Conservation (phyloP, 2,888 invertebrate genomes). For the Ectemnius continuus region DNA sequence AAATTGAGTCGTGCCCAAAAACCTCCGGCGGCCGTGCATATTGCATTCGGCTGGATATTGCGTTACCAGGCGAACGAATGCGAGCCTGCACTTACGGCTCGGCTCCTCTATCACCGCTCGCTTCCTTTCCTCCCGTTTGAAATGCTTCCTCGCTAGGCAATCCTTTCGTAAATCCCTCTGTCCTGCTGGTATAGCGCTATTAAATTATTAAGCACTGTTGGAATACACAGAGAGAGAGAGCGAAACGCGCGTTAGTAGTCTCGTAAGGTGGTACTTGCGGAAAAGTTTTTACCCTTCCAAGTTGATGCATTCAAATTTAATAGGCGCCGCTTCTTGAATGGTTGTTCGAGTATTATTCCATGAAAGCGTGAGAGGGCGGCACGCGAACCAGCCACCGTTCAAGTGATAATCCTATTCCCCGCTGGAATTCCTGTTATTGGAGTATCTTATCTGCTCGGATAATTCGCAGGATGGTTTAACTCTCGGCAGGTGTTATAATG, state of each 20-base stretch:
- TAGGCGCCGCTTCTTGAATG: no score
- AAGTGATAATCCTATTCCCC: no score
- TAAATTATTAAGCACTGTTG: not conserved
- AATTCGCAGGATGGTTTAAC: not conserved
- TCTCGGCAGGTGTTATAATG: not conserved
- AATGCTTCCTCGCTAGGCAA: not conserved
- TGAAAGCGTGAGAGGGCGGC: no score
- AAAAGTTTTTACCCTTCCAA: no score
- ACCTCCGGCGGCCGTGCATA: slow-evolving; percentile 33
- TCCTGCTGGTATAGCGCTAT: not conserved
- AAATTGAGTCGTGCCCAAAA: slow-evolving; percentile 47
- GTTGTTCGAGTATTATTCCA: no score
- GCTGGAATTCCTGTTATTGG: not conserved
- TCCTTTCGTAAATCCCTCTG: not conserved
- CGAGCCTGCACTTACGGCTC: slow-evolving; percentile 15
- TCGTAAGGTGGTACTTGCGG: no score
- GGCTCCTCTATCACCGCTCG: no score
- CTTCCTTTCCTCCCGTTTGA: no score
- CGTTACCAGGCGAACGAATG: slow-evolving; percentile 36
- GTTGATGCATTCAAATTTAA: no score
- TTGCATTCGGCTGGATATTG: slow-evolving; percentile 40
- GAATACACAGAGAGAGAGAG: not conserved
- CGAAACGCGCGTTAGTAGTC: no score
- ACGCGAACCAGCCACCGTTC: no score
- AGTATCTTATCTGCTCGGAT: not conserved